Evolutionary conservation across 2,797 vertebrate genomes (phyloP).

Genomic region (Peromyscus aztecus): DNA sequence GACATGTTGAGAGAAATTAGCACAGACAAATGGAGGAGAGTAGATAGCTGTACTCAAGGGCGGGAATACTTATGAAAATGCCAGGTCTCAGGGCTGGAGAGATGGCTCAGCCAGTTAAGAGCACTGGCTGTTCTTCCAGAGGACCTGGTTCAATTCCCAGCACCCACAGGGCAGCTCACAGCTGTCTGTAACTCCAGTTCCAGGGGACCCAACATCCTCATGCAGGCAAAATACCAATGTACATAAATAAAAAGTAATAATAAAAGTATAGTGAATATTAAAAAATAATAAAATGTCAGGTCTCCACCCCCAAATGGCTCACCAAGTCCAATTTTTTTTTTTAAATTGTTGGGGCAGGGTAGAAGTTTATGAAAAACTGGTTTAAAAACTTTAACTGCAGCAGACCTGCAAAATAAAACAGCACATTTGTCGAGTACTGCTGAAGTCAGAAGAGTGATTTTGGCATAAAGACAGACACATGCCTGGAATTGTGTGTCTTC

Average conservation of each 20-base stretch:
- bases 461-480: not conserved
- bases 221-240: too few relatives aligned
- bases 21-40: not conserved
- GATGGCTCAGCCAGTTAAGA: too few relatives aligned
- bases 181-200: too few relatives aligned
- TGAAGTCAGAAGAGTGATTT: not conserved
- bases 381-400: not conserved
- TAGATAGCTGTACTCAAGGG: not conserved
- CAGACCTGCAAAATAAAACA: not conserved
- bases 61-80: not conserved
- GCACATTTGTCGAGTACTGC: not conserved
- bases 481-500: not conserved
- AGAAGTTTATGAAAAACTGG: not conserved
- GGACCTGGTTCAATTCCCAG: too few relatives aligned
- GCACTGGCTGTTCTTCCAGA: too few relatives aligned
- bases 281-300: not conserved
- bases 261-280: too few relatives aligned
- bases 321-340: not conserved
- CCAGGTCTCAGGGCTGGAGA: not conserved
- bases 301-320: not conserved
- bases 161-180: too few relatives aligned
- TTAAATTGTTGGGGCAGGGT: not conserved
- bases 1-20: not conserved
- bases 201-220: too few relatives aligned
- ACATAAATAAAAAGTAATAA: too few relatives aligned